Evolutionary conservation across 1,140 invertebrate species (phyloP), one percentile per base, ranked within the genome.

Genomic region (Nephila pilipes): DNA sequence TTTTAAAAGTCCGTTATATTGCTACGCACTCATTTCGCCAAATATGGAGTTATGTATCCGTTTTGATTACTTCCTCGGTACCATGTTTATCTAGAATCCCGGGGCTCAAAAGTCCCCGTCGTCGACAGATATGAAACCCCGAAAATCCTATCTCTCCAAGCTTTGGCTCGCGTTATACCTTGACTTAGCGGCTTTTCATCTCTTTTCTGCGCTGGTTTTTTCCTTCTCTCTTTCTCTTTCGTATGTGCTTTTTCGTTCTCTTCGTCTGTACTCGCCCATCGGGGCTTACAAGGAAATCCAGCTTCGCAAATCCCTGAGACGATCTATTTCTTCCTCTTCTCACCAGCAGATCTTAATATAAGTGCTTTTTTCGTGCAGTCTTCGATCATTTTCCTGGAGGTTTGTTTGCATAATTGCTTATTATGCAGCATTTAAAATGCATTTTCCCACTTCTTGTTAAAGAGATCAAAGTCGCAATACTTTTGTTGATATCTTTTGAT

Each of bases 31-130:
- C 75, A 90, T 80, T 90, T 81, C 88, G 46, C 69, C 32, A 90
- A 90, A 79, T 90, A 57, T 90, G 25, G 69, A 79, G 69, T 80
- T 90, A 80, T 90, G 54, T 90, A 80, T 90, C 75, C 75, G 88
- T 80, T 90, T 90, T 90, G 88, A 90, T 90, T 90, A 90, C 88
- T 90, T 90, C 88, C 88, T 81, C 57, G 46, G 36, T 58, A 36
- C 65, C 54, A n/a, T 90, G 88, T 90, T 90, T 90, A 90, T 63
- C 46, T n/a, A 5, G 75, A 32, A 90, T 90, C 38, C 87, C 18
- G 29, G 63, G 16, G 65, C 87, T 88, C 58, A 32, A 54, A 46
- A 75, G 63, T 55, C 63, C 36, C 38, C 55, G 36, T 22, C 63
- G 60, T 75, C 88, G 88, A 90, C 69, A 80, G 88, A 90, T 90